Evolutionary conservation across 2,113 vertebrate genomes (phyloP).

Genomic region (Astatoreochromis straeleni): DNA sequence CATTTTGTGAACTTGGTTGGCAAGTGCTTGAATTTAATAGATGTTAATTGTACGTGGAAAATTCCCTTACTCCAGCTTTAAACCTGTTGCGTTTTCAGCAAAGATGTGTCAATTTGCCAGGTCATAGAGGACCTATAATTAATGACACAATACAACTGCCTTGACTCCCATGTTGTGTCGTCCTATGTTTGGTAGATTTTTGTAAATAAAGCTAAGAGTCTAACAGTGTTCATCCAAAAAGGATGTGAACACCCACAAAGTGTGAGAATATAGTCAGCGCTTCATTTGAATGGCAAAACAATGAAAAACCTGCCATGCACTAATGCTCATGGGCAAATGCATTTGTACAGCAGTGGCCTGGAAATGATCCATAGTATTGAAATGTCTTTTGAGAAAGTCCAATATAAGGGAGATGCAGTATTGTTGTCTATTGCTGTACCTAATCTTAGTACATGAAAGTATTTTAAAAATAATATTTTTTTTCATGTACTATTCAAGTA

Average conservation of each 20-base stretch:
- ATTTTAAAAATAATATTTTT: not conserved
- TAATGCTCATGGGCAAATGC: not conserved
- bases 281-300: not conserved
- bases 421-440: not conserved
- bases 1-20: not conserved
- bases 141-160: not conserved
- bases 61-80: not conserved
- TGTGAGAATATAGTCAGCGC: not conserved
- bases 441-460: not conserved
- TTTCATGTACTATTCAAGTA: not conserved
- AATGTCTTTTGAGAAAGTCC: not conserved
- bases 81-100: not conserved
- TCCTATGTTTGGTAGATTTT: not conserved
- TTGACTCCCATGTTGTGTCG: not conserved
- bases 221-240: not conserved
- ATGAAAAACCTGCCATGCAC: not conserved
- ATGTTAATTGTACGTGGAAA: not conserved
- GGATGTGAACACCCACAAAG: not conserved
- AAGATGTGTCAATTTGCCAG: not conserved
- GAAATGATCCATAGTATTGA: slow-evolving; percentile 7
- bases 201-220: not conserved
- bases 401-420: not conserved
- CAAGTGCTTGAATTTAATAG: not conserved
- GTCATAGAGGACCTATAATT: not conserved
- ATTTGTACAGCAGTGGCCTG: slow-evolving; percentile 7